Percentiles rank a stretch among this genome's conserved stretches.
phyloP scores from a whole-genome alignment of 1,140 invertebrate species.

The Eumaeus atala region DNA sequence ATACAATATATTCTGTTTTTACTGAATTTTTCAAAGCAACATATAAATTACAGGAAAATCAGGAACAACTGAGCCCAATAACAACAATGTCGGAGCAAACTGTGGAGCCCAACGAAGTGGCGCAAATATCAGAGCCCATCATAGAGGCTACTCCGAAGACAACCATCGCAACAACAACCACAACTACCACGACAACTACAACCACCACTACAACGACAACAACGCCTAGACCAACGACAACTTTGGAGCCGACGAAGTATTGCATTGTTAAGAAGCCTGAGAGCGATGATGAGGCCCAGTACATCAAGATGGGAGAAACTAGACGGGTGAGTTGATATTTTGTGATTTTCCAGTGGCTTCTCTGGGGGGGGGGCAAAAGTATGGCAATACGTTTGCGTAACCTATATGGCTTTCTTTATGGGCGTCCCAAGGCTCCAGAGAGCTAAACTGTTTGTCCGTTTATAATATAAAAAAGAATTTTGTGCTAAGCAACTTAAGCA shows the following conservation, averaged over 20 bases:
- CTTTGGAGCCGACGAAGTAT: slow-evolving; percentile 83
- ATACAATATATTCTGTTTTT: too few species aligned
- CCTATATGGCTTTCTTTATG: too few species aligned
- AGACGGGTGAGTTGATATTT: slow-evolving; percentile 45
- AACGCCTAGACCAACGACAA: slow-evolving; percentile 78
- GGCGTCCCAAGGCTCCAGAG: too few species aligned
- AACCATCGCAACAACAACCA: slow-evolving; percentile 73
- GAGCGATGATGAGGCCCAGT: slow-evolving; percentile 62
- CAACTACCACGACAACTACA: slow-evolving; percentile 67
- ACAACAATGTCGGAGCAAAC: slow-evolving; percentile 64
- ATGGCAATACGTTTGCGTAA: too few species aligned
- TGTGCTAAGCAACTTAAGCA: too few species aligned
- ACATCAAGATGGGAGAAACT: slow-evolving; percentile 66
- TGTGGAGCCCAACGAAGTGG: slow-evolving; percentile 47
- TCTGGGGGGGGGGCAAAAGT: too few species aligned
- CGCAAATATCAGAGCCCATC: slow-evolving; percentile 55
- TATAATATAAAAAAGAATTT: too few species aligned
- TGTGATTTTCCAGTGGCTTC: too few species aligned
- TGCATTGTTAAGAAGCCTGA: slow-evolving; percentile 87
- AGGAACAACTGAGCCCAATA: slow-evolving; percentile 53
- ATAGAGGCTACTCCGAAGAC: slow-evolving; percentile 65
- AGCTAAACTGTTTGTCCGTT: too few species aligned
- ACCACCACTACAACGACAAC: slow-evolving; percentile 72
- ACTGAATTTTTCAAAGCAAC: neutral
- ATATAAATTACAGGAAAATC: slow-evolving; percentile 42